A percentile compares a stretch with the other conserved stretches of the same genome.
Conservation (phyloP, 2,888 invertebrate genomes). For the Leptura quadrifasciata region DNA sequence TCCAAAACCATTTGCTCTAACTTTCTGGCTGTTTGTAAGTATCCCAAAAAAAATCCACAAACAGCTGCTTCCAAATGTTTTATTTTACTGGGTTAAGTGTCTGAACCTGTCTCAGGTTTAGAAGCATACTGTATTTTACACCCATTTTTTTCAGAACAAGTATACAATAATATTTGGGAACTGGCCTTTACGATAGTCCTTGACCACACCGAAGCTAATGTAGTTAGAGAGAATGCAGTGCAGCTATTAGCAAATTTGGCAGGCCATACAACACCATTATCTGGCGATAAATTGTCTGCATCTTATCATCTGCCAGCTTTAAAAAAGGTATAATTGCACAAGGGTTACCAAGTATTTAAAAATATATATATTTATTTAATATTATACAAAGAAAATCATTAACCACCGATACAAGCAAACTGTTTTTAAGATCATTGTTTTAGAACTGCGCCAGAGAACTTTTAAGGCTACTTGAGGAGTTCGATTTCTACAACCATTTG, state of each 20-base stretch:
- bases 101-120: neutral
- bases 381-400: neutral
- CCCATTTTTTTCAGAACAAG: slow-evolving; percentile 58
- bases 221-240: slow-evolving; percentile 77
- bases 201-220: slow-evolving; percentile 75
- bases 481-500: slow-evolving; percentile 66
- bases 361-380: no score
- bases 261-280: slow-evolving; percentile 58
- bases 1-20: no score
- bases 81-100: no score
- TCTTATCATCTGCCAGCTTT: slow-evolving; percentile 37
- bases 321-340: slow-evolving; percentile 48
- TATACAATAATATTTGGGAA: slow-evolving; percentile 65
- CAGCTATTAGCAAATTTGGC: slow-evolving; percentile 74
- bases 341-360: neutral
- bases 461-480: slow-evolving; percentile 62
- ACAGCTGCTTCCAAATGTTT: no score
- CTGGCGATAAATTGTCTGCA: slow-evolving; percentile 45
- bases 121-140: neutral
- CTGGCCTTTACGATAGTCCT: slow-evolving; percentile 68
- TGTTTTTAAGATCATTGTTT: slow-evolving; percentile 41
- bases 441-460: slow-evolving; percentile 53
- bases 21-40: no score
- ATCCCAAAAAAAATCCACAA: no score
- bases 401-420: neutral